These are phyloP conservation scores for Brachionus rotundiformis DNA, from an alignment of 1,140 invertebrate species.

Conservation along the genomic window DNA sequence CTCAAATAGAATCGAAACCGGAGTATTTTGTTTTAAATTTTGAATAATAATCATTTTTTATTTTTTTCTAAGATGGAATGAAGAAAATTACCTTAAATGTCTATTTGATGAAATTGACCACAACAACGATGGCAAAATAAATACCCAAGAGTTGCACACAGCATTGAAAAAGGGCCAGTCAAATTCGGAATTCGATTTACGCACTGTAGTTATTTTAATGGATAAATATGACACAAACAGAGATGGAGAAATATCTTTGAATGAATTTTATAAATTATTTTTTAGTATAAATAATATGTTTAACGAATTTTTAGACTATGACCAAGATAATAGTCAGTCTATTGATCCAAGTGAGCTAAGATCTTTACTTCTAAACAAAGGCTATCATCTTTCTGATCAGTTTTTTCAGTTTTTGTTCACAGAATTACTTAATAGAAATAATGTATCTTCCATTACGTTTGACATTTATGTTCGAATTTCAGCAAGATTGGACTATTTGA, in stretches of 20 bases:
- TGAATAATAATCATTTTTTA: background rate
- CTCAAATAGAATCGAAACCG: background rate
- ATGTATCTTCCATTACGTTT: background rate
- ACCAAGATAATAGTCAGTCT: background rate
- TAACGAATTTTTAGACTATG: constrained; percentile 41
- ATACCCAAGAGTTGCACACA: background rate
- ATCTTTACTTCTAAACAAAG: background rate
- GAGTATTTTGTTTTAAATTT: background rate
- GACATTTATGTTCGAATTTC: constrained; percentile 21
- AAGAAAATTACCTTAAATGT: background rate
- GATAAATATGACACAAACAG: constrained; percentile 45
- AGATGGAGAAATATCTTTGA: constrained; percentile 12
- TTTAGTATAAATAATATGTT: constrained; percentile 9
- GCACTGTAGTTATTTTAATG: background rate
- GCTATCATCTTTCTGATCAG: background rate
- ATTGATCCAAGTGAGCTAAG: constrained; percentile 1
- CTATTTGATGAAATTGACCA: constrained; percentile 43
- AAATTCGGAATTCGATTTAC: constrained; percentile 14
- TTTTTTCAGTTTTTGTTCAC: constrained; percentile 17
- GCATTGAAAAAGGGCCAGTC: background rate
- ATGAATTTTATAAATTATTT: constrained; percentile 37
- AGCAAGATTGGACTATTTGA: constrained; percentile 9
- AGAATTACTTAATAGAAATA: background rate
- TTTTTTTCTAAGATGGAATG: constrained; percentile 26
- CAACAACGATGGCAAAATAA: background rate